Evolutionary conservation across 2,888 invertebrate genomes (phyloP), one percentile per base, ranked within the genome.

Genomic region (Pecten maximus): DNA sequence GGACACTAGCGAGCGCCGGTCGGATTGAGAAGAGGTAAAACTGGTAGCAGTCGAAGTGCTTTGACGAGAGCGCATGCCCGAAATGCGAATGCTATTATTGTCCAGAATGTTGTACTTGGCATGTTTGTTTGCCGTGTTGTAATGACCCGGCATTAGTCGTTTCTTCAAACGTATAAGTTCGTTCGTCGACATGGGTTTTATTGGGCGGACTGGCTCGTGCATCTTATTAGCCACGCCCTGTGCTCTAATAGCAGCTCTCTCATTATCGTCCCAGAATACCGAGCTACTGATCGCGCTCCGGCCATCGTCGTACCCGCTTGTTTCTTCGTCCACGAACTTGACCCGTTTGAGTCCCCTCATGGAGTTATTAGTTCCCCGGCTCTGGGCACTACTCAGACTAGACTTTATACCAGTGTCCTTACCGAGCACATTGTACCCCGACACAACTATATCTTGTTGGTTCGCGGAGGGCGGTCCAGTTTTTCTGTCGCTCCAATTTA

Each of bases 381-480:
- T 90, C 40, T 88, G 89, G 44, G 90, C 88, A 74, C 87, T 89
- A 40, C 90, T 87, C n/a, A 91, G 28, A 50, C 88, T 91, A 19
- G 91, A 92, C 86, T 92, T 90, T 40, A 89, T 91, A n/a, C 89
- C 91, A 0, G 28, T 28, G 74, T 74, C 74, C 87, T 87, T 92
- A 8, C 91, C 91, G 19, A 91, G 87, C 40, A 92, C 74, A 40
- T 89, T 89, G 44, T 92, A 91, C n/a, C 74, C 86, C 19, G 91
- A 39, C 35, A 74, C 74, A 0, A 74, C 74, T 40, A 92, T 90
- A 44, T 91, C 91, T 16, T 88, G 60, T 35, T 60, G 40, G 44
- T 50, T 54, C 10, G 40, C 87, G 4, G 50, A 88, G 0, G 89
- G 35, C 2, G 54, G 40, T n/a, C 74, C 48, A 87, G 87, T 92